Base-by-base conservation (phyloP, 2,113 vertebrate species). In the Parus major region DNA sequence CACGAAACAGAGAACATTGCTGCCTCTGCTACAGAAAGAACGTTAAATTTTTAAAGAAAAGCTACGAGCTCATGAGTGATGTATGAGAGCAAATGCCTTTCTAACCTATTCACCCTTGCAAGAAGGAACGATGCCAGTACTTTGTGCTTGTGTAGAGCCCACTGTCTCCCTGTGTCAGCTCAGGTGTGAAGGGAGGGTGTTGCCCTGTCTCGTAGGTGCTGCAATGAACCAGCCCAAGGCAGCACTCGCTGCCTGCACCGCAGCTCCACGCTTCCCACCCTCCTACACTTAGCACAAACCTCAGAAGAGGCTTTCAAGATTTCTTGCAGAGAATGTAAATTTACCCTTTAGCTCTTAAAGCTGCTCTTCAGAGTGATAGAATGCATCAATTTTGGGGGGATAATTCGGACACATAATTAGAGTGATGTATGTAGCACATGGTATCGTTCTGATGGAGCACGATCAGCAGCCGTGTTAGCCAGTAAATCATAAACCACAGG, bases 241-340 rank as follows among this genome's bases (percentile, higher is more conserved):
- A 63, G 0, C 1, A 1, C n/a, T 1, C 0, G 0, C 24, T 39
- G n/a, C 55, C 39, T 39, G n/a, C 9, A 5, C 36, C 10, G 5
- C 70, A 33, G 55, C 55, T 25, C 52, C 3, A 1, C 0, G 0
- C 71, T 35, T 57, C 61, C 29, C 49, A 68, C 44, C 44, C 39
- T 85, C 46, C 61, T 53, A 9, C 10, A 6, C 53, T 76, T 27
- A 17, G 18, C 36, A 6, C 36, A 71, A 71, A 49, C 44, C 70
- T 69, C 47, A 27, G 12, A 63, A 27, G 68, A 33, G 9, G 39
- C 70, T 69, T 79, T 27, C 11, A 31, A 23, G 63, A 55, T 15
- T 60, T 81, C 60, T 41, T 90, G 56, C 27, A 66, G 72, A 27
- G 71, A 52, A 50, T 12, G 19, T 72, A 84, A 70, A 79, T 88